Percentiles rank a stretch among this genome's conserved stretches.
Evolutionary conservation across 2,113 vertebrate species (phyloP).

Genomic region (Chloropsis hardwickii): DNA sequence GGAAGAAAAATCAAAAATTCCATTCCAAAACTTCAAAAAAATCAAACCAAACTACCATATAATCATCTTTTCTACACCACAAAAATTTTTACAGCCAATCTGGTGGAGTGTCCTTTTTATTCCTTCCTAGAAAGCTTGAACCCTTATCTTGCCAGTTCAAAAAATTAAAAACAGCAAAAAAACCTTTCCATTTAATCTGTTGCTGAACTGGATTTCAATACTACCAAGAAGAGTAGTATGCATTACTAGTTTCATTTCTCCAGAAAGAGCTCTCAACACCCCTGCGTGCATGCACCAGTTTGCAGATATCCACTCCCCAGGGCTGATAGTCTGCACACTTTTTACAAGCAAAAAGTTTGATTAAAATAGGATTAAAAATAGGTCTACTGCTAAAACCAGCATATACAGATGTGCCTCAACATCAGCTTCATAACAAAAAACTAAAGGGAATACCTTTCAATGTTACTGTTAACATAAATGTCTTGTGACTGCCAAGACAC

Average conservation of each 20-base stretch:
- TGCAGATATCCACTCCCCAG: not conserved
- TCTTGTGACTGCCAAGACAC: not conserved
- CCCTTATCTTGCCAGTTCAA: not conserved
- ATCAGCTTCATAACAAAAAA: not conserved
- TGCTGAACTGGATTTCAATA: not conserved
- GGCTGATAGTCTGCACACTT: not conserved
- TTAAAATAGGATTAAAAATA: not conserved
- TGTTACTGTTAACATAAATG: not conserved
- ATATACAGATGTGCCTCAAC: not conserved
- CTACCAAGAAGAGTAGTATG: not conserved
- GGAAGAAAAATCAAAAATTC: not conserved
- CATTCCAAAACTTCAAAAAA: not conserved
- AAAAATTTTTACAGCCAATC: not conserved
- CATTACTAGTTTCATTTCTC: not conserved
- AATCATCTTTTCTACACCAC: not conserved
- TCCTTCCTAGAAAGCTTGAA: not conserved
- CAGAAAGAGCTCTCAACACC: not conserved
- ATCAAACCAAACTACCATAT: not conserved
- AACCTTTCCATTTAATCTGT: not conserved
- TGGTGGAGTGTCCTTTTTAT: not conserved
- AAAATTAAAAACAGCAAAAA: not conserved
- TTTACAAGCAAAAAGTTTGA: not conserved
- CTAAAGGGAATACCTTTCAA: not conserved
- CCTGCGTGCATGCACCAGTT: rapidly evolving
- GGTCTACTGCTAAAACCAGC: not conserved